Conservation (phyloP, 2,113 vertebrate species). For the Nesoenas mayeri region DNA sequence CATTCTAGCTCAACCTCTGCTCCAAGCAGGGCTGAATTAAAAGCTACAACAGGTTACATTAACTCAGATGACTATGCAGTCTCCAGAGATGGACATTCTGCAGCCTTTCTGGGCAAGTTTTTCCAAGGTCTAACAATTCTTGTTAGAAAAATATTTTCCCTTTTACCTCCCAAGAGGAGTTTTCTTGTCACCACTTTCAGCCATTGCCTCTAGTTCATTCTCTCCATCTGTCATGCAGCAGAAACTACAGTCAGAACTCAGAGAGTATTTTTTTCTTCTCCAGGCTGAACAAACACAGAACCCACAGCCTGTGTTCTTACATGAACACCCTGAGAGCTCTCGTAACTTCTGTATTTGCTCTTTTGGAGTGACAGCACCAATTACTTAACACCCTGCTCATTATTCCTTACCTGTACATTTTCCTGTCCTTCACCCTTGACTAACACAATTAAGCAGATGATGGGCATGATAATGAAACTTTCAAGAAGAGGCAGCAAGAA, state of each 20-base stretch:
- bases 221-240: neutral
- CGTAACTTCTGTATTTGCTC: neutral
- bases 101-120: neutral
- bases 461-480: neutral
- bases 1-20: neutral
- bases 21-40: neutral
- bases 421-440: neutral
- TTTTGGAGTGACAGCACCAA: neutral
- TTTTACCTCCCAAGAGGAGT: neutral
- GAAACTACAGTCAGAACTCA: neutral
- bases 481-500: neutral
- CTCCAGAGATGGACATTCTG: neutral
- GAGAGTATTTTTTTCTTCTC: neutral
- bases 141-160: neutral
- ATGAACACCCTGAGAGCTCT: neutral
- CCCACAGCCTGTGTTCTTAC: neutral
- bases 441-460: neutral
- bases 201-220: neutral
- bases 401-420: neutral
- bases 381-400: neutral
- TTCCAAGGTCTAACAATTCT: neutral
- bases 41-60: neutral
- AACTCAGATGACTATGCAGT: neutral
- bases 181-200: neutral
- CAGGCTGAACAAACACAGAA: neutral